phyloP scores from a whole-genome alignment of 1,140 invertebrate species.

The Drosophila hydei region DNA sequence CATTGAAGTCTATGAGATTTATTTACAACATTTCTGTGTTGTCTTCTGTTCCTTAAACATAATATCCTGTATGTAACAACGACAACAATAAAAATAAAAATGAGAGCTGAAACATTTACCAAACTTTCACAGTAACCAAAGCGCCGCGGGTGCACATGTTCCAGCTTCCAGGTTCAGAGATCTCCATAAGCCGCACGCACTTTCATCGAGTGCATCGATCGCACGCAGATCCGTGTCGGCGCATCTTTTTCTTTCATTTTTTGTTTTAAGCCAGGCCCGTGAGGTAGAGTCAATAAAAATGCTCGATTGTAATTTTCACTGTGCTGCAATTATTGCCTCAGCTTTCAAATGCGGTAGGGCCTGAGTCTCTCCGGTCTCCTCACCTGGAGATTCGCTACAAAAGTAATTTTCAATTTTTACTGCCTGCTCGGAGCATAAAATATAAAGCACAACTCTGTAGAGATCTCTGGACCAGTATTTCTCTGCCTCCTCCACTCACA shows the following conservation, averaged over 20 bases:
- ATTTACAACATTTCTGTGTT: slow-evolving; percentile 49
- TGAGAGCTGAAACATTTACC: slow-evolving; percentile 28
- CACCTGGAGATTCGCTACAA: slow-evolving; percentile 19
- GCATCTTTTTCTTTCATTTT: background rate
- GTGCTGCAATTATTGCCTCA: slow-evolving; percentile 77
- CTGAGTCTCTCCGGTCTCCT: background rate
- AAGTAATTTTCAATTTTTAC: slow-evolving; percentile 82
- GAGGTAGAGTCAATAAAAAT: slow-evolving; percentile 67
- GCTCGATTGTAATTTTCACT: slow-evolving; percentile 76
- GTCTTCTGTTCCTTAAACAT: slow-evolving; percentile 20
- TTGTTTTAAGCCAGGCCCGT: background rate
- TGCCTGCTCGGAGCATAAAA: slow-evolving; percentile 68
- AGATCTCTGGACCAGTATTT: slow-evolving; percentile 29
- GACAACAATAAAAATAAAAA: slow-evolving; percentile 46
- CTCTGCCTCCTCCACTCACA: background rate
- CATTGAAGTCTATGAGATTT: slow-evolving; percentile 53
- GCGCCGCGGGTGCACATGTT: slow-evolving; percentile 56
- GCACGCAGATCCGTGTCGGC: slow-evolving; percentile 49
- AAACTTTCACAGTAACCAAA: slow-evolving; percentile 60
- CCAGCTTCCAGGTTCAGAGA: slow-evolving; percentile 12
- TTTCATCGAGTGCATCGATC: slow-evolving; percentile 51
- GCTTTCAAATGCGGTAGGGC: slow-evolving; percentile 76
- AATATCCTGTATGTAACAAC: slow-evolving; percentile 53
- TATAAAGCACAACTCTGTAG: slow-evolving; percentile 58
- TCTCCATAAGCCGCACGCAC: slow-evolving; percentile 68